These are phyloP conservation scores for Maconellicoccus hirsutus DNA, from an alignment of 1,140 invertebrate species.

Conservation along the genomic window DNA sequence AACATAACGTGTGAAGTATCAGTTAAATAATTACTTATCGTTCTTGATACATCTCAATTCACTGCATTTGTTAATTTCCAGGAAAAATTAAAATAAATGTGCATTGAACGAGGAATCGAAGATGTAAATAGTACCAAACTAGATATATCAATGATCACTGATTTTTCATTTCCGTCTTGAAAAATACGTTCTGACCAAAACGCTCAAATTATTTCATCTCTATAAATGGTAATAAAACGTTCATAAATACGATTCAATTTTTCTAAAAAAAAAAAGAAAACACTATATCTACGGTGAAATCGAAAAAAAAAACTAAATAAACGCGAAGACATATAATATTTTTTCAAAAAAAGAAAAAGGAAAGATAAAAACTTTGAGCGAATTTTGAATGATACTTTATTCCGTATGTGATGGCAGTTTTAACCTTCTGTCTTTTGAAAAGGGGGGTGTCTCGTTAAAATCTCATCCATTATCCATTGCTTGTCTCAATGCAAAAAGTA, in stretches of 20 bases:
- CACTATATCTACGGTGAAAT: neutral
- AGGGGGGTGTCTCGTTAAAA: slow-evolving; percentile 19
- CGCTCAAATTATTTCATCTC: no score
- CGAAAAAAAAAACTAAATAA: no score
- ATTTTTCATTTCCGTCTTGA: no score
- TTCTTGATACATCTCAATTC: neutral
- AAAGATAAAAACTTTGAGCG: neutral
- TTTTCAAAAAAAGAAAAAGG: neutral
- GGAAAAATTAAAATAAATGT: no score
- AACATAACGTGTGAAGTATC: neutral
- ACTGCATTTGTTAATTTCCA: no score
- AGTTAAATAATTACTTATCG: neutral
- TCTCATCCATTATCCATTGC: slow-evolving; percentile 20
- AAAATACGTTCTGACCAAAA: no score
- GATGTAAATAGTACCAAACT: no score
- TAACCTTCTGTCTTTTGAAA: slow-evolving; percentile 16
- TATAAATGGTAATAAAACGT: no score
- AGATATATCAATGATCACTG: no score
- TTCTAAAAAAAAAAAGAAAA: neutral
- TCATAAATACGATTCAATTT: neutral
- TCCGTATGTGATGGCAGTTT: slow-evolving; percentile 15
- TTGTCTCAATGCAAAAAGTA: neutral
- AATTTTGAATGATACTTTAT: slow-evolving; percentile 11
- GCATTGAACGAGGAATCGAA: no score
- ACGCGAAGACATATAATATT: neutral